Evolutionary conservation across 53 echinoderm and acorn worm genomes (phyloP), one percentile per base, ranked within the genome.

Genomic region (Paracentrotus lividus): DNA sequence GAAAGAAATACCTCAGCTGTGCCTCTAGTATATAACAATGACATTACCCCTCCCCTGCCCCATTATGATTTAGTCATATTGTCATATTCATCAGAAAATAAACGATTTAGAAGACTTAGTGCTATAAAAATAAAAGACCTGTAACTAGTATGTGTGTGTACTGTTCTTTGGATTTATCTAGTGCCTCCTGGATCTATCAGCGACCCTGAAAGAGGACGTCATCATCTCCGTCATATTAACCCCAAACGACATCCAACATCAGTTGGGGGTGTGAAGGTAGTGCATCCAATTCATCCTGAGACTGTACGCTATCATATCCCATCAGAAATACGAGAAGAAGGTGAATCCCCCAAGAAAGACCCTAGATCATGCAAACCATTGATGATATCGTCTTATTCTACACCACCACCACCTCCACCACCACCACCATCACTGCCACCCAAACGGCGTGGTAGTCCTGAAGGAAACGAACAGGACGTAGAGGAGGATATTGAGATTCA

Each of bases 351-450:
- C 3, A 88, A 90, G 59, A 89, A 84, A 51, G 90, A 77, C n/a
- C 94, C 81, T 52, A 69, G 72, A 45, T n/a, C 56, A 44, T 88
- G 66, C 15, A 94, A 51, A 33, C 61, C 94, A 24, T 13, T 77
- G 42, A 47, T 36, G 49, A 54, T 56, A 5, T 10, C 53, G 33
- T 34, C 58, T 10, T 85, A 67, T 90, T 72, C 90, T 21, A 66
- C 86, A 10, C 58, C 90, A 21, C 75, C 94, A 34, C 56, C 88
- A 38, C 93, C 95, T 2, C 92, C 93, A 10, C 86, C 94, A 33
- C 93, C 94, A 27, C 95, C 94, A 20, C 86, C 94, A n/a, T 93
- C 92, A 10, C 95, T 93, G 38, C 97, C 94, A 21, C 94, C 94
- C 2, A 93, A 94, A 77, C 93, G 94, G 18, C 78, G 94, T 2